Evolutionary conservation across 2,797 vertebrate species (phyloP), one percentile per base, ranked within the genome.

Genomic region (Ctenosaura bakeri): DNA sequence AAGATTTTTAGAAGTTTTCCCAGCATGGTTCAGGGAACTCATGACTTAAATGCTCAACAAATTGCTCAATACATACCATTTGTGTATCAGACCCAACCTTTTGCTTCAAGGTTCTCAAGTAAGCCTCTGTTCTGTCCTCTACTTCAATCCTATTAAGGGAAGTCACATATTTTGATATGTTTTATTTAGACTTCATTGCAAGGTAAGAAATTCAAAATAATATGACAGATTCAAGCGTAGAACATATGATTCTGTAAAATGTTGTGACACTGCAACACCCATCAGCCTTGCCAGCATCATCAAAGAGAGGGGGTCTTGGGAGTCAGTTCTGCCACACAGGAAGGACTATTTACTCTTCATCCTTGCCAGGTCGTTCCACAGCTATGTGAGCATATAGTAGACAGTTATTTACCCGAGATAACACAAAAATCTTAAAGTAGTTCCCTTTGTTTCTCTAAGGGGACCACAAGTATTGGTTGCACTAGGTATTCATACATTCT

Each of bases 71-170:
- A 97, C 97, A 88, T 94, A 99, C 99, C 96, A 99, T 99, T 94
- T 98, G 98, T 54, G 96, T 98, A 1, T 97, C 94, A 1, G 97
- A 95, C 6, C 94, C 95, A 84, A 99, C 96, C 59, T 98, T 98
- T 18, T 98, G 97, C 94, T 98, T 98, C 89, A 99, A 95, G 62
- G 97, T 97, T 93, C 96, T 97, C 83, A 99, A 94, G 66, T 99
- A 98, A 91, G 98, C 96, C 92, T 99, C 98, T 32, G 98, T 98
- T 69, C 98, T 96, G 87, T 99, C 99, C 0, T 99, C 98, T 46
- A 98, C 98, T 95, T 98, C 98, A 69, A 99, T 95, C 98, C 99
- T 97, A 90, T 56, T 91, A 94, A 78, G 42, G 35, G 86, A 84
- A 88, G n/a, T 89, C 14, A 52, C 0, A 50, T n/a, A 5, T 54